phyloP scores from a whole-genome alignment of 37 sponge, comb jelly and placozoan genomes.

The Theonella swinhoei region DNA sequence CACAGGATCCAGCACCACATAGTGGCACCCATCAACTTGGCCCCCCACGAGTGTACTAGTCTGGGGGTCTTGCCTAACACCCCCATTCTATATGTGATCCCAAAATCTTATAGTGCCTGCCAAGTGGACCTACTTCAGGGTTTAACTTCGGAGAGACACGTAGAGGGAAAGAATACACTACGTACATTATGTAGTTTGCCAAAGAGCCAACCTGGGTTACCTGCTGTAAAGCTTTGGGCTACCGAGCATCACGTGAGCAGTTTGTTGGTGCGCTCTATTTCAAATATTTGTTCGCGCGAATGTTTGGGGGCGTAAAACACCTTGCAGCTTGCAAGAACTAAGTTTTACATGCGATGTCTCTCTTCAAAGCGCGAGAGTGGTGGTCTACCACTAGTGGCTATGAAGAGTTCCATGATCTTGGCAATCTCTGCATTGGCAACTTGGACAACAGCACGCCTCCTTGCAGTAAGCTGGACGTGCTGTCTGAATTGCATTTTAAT shows the following conservation, averaged over 20 bases:
- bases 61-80: conserved; percentile 18
- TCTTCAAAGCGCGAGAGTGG: conserved; percentile 87
- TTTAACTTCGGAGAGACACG: no score
- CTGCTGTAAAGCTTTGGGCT: no score
- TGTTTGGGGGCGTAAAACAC: neutral
- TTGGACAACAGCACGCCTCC: conserved; percentile 57
- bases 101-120: no score
- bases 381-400: conserved; percentile 78
- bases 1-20: conserved; percentile 94
- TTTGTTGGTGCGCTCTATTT: neutral
- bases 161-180: no score
- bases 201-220: no score
- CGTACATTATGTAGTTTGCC: no score
- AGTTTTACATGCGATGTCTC: conserved; percentile 92
- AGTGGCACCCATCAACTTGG: conserved; percentile 80
- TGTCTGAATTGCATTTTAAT: neutral
- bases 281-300: neutral
- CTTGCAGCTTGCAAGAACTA: neutral
- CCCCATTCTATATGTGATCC: no score
- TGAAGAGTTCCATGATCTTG: conserved; percentile 83
- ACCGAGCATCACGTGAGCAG: neutral
- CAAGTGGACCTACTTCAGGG: no score
- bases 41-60: conserved; percentile 30
- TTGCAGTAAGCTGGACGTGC: neutral
- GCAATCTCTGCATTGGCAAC: conserved; percentile 63